Conservation (phyloP, 2,797 vertebrate genomes). For the Hyperoplus immaculatus region DNA sequence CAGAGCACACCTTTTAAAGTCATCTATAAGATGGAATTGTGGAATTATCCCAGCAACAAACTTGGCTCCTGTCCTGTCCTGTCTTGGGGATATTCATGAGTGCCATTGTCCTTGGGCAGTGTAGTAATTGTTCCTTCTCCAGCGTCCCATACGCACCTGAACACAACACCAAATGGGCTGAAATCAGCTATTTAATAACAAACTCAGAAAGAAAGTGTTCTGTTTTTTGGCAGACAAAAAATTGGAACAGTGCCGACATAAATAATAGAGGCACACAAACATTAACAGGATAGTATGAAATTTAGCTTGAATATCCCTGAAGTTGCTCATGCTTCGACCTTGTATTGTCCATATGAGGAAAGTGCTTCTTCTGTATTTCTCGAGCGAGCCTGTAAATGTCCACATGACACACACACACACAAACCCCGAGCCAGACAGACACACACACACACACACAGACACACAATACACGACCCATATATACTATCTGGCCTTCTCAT, state of each 20-base stretch:
- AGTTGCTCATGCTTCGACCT: neutral
- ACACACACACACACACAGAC: slow-evolving; percentile 18
- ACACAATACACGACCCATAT: slow-evolving; percentile 66
- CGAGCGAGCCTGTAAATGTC: slow-evolving; percentile 33
- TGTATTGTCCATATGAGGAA: slow-evolving; percentile 14
- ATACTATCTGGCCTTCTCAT: slow-evolving; percentile 73
- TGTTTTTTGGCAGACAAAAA: slow-evolving; percentile 13
- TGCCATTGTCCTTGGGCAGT: neutral
- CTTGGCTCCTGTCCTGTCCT: neutral
- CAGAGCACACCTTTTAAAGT: too few species aligned
- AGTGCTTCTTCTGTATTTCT: slow-evolving; percentile 42
- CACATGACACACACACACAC: slow-evolving; percentile 36
- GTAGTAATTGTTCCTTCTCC: neutral
- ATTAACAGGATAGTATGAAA: neutral
- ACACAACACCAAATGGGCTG: neutral
- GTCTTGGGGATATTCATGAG: neutral
- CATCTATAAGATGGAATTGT: neutral
- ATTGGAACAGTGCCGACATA: neutral
- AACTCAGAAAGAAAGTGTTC: neutral
- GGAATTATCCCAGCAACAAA: neutral
- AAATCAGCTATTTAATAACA: slow-evolving; percentile 6
- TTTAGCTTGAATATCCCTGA: neutral
- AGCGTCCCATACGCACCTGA: neutral
- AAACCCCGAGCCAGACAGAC: slow-evolving; percentile 39
- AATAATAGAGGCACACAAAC: neutral